phyloP scores from a whole-genome alignment of 2,888 invertebrate genomes.

The Troides aeacus region DNA sequence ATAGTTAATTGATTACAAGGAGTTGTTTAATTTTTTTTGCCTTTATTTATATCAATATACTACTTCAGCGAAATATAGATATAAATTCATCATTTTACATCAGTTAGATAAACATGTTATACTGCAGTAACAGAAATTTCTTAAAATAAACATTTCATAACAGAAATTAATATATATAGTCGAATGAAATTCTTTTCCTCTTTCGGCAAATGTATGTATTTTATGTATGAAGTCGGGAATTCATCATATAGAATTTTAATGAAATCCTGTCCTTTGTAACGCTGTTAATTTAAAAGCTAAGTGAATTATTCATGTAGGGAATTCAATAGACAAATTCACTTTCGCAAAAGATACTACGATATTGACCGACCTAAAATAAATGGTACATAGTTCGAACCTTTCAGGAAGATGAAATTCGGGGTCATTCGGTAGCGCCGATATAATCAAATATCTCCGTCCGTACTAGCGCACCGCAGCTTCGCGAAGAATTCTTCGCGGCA shows the following conservation, averaged over 20 bases:
- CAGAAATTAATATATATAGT: too few species aligned
- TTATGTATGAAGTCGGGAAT: too few species aligned
- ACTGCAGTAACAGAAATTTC: too few species aligned
- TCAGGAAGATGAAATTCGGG: constrained; percentile 70
- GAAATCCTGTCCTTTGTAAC: not conserved
- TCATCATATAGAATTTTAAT: not conserved
- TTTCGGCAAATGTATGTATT: too few species aligned
- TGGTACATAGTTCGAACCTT: constrained; percentile 66
- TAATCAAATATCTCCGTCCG: constrained; percentile 58
- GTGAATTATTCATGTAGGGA: constrained; percentile 19
- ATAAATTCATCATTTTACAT: too few species aligned
- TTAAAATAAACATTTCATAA: too few species aligned
- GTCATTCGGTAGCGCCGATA: constrained; percentile 55
- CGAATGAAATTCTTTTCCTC: too few species aligned
- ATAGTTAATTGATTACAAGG: too few species aligned
- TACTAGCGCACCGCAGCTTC: constrained; percentile 40
- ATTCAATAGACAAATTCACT: constrained; percentile 53
- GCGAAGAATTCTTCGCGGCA: constrained; percentile 36
- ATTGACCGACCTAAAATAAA: constrained; percentile 71
- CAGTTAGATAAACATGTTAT: too few species aligned
- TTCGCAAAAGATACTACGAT: constrained; percentile 55
- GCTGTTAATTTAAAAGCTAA: constrained; percentile 1
- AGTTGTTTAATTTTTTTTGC: too few species aligned
- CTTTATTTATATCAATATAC: too few species aligned
- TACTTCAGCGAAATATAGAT: too few species aligned